Percentiles rank a stretch among this genome's conserved stretches.
Evolutionary conservation across 1,140 invertebrate genomes (phyloP).

Genomic region (Orussus abietinus): DNA sequence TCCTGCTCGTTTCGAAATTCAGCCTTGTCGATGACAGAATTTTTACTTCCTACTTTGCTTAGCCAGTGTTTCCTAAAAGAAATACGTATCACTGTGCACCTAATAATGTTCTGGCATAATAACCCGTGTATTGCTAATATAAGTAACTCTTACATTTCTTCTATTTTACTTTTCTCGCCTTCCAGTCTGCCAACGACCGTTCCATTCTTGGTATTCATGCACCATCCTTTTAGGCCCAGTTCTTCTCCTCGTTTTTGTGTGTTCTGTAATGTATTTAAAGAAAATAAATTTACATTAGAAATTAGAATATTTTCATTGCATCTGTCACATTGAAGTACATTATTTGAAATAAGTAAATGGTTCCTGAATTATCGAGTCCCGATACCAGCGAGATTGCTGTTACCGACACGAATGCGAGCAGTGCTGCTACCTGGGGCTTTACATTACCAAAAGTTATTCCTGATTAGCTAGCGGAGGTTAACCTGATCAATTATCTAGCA

Average conservation of each 20-base stretch:
- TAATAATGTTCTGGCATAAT: slow-evolving; percentile 5
- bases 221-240: slow-evolving; percentile 69
- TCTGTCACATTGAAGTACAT: background rate
- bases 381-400: too few relatives aligned
- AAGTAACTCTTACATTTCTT: slow-evolving; percentile 60
- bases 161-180: slow-evolving; percentile 60
- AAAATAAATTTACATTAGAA: slow-evolving; percentile 6
- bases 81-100: slow-evolving; percentile 15
- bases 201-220: slow-evolving; percentile 67
- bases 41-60: slow-evolving; percentile 62
- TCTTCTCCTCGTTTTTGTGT: slow-evolving; percentile 65
- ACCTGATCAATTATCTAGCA: too few relatives aligned
- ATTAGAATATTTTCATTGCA: slow-evolving; percentile 2
- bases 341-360: background rate
- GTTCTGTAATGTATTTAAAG: slow-evolving; percentile 54
- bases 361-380: too few relatives aligned
- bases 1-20: slow-evolving; percentile 63
- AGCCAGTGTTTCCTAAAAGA: slow-evolving; percentile 68
- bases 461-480: too few relatives aligned
- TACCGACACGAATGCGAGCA: too few relatives aligned
- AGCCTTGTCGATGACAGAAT: slow-evolving; percentile 63
- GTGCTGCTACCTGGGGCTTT: too few relatives aligned
- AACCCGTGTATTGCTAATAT: background rate
- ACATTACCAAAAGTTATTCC: too few relatives aligned
- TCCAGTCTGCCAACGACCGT: slow-evolving; percentile 70